Evolutionary conservation across 2,113 vertebrate species (phyloP).

Genomic region (Aphyosemion australe): DNA sequence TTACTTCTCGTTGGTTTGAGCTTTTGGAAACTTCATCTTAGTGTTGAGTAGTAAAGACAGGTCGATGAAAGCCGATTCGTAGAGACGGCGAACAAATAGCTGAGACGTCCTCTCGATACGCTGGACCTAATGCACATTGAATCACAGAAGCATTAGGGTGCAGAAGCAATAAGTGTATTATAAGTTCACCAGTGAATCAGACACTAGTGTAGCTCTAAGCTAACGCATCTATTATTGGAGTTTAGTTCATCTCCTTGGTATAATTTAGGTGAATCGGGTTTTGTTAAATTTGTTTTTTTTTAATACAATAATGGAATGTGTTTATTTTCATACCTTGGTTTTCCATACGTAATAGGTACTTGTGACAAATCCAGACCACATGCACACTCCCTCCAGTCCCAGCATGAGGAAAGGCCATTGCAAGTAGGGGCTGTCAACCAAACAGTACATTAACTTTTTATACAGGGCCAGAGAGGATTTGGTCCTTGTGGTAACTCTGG

Average conservation of each 20-base stretch:
- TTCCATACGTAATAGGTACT: constrained; percentile 81
- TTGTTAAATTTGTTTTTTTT: neutral
- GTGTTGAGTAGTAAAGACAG: constrained; percentile 81
- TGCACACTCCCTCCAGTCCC: constrained; percentile 76
- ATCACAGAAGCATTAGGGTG: constrained; percentile 3
- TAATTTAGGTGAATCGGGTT: neutral
- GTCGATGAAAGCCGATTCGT: constrained; percentile 83
- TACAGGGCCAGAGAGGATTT: no score
- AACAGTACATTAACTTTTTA: constrained; percentile 1
- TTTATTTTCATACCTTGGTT: constrained; percentile 58
- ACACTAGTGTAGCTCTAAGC: neutral
- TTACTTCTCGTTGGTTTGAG: constrained; percentile 68
- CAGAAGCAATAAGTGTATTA: no score
- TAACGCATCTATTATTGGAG: neutral
- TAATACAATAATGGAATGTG: neutral
- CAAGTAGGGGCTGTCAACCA: constrained; percentile 61
- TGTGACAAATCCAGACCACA: constrained; percentile 77
- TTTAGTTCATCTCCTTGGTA: neutral
- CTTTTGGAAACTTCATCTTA: constrained; percentile 74
- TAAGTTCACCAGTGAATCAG: neutral
- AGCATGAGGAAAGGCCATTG: constrained; percentile 77
- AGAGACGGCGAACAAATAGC: constrained; percentile 82
- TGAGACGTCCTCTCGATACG: constrained; percentile 82
- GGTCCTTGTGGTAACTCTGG: no score
- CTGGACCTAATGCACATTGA: constrained; percentile 64